Percentiles rank a stretch among this genome's conserved stretches.
phyloP scores from a whole-genome alignment of 23 tunicate species.

The Diplosoma virens region DNA sequence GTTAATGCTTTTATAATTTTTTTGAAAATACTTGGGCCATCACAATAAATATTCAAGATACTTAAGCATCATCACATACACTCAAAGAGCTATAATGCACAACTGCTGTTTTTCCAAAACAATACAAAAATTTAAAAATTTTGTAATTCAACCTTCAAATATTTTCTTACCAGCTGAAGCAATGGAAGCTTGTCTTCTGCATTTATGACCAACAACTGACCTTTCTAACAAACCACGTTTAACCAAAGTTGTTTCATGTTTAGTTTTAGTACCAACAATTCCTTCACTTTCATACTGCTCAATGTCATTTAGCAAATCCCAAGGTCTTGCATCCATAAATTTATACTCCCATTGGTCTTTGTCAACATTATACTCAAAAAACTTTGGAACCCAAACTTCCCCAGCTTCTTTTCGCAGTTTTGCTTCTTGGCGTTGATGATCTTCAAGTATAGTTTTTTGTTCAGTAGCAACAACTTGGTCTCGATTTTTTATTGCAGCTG shows the following conservation, averaged over 20 bases:
- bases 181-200: neutral
- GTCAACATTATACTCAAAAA: conserved; percentile 46
- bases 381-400: conserved; percentile 40
- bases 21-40: too few relatives aligned
- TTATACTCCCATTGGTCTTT: conserved; percentile 43
- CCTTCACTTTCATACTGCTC: conserved; percentile 59
- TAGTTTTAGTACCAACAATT: conserved; percentile 33
- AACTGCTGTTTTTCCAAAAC: neutral
- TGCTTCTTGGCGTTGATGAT: conserved; percentile 39
- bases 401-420: conserved; percentile 32
- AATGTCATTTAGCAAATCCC: conserved; percentile 59
- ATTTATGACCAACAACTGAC: neutral
- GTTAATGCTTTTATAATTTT: too few relatives aligned
- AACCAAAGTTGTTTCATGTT: conserved; percentile 37
- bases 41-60: too few relatives aligned
- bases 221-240: neutral
- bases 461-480: conserved; percentile 56
- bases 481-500: conserved; percentile 35
- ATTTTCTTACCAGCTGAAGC: neutral
- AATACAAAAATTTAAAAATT: neutral
- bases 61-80: too few relatives aligned
- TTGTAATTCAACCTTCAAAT: neutral
- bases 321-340: conserved; percentile 51
- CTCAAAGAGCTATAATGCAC: too few relatives aligned
- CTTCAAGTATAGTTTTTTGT: conserved; percentile 44